These are phyloP conservation scores for Platalea minor DNA, from an alignment of 2,797 vertebrate species.

Conservation along the genomic window DNA sequence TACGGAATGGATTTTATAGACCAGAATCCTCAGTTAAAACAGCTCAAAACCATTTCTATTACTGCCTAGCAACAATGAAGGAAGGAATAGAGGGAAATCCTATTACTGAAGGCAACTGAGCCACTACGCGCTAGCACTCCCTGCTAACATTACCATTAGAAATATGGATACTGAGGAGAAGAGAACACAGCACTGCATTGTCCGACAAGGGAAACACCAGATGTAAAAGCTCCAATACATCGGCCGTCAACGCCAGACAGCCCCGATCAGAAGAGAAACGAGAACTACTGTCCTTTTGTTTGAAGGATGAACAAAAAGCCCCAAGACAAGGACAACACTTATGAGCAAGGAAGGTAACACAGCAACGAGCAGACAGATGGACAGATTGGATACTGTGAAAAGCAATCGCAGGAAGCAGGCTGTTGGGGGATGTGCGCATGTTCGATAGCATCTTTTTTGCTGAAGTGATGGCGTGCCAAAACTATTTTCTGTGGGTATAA, in stretches of 20 bases:
- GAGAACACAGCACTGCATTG: slow-evolving; percentile 75
- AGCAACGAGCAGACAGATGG: slow-evolving; percentile 73
- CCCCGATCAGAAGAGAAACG: background rate
- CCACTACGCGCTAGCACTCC: slow-evolving; percentile 49
- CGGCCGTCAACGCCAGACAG: slow-evolving; percentile 25
- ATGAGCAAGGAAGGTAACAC: slow-evolving; percentile 62
- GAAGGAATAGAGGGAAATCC: slow-evolving; percentile 65
- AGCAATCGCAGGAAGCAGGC: slow-evolving; percentile 68
- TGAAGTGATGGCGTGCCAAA: slow-evolving; percentile 83
- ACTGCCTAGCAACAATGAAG: slow-evolving; percentile 79
- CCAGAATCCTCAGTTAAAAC: slow-evolving; percentile 56
- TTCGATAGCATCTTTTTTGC: slow-evolving; percentile 69
- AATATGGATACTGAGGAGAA: slow-evolving; percentile 78
- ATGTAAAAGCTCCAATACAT: slow-evolving; percentile 65
- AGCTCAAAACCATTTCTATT: slow-evolving; percentile 58
- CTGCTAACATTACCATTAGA: slow-evolving; percentile 50
- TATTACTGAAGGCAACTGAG: slow-evolving; percentile 54
- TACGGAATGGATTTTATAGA: slow-evolving; percentile 70
- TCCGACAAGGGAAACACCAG: slow-evolving; percentile 70
- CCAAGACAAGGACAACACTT: slow-evolving; percentile 39
- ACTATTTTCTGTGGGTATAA: slow-evolving; percentile 75
- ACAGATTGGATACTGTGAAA: slow-evolving; percentile 67
- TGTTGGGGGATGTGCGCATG: slow-evolving; percentile 76
- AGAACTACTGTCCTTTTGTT: slow-evolving; percentile 61
- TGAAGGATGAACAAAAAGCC: slow-evolving; percentile 52